These are phyloP conservation scores for Aythya baeri DNA, from an alignment of 2,113 vertebrate species.

Conservation along the genomic window DNA sequence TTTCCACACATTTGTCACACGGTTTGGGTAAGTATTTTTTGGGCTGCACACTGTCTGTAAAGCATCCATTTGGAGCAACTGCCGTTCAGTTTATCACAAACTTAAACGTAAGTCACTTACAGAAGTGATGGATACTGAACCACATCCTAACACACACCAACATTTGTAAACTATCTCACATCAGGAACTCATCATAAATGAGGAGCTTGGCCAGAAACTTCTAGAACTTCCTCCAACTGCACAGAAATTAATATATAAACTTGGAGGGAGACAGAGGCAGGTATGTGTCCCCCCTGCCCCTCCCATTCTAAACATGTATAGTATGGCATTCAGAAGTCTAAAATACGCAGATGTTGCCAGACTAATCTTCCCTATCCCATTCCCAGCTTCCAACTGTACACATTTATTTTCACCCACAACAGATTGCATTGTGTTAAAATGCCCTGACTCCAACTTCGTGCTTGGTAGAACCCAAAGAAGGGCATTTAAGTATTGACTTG, in stretches of 20 bases:
- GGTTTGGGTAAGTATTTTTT: not conserved
- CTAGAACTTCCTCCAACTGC: not conserved
- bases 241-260: not conserved
- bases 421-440: not conserved
- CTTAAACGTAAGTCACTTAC: not conserved
- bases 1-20: not conserved
- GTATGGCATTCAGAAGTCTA: not conserved
- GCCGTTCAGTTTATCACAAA: not conserved
- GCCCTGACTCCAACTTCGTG: not conserved
- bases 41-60: not conserved
- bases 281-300: not conserved
- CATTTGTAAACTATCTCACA: not conserved
- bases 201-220: not conserved
- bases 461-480: not conserved
- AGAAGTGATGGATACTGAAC: not conserved
- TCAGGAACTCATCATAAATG: not conserved
- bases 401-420: not conserved
- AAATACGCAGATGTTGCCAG: not conserved
- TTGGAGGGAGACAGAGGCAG: not conserved
- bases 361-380: not conserved
- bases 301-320: not conserved
- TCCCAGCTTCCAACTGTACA: not conserved
- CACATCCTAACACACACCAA: not conserved
- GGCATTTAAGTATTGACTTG: not conserved
- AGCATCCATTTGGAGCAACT: not conserved